Base-by-base conservation (phyloP, 2,888 invertebrate species). In the Himalopsyche tibetana region DNA sequence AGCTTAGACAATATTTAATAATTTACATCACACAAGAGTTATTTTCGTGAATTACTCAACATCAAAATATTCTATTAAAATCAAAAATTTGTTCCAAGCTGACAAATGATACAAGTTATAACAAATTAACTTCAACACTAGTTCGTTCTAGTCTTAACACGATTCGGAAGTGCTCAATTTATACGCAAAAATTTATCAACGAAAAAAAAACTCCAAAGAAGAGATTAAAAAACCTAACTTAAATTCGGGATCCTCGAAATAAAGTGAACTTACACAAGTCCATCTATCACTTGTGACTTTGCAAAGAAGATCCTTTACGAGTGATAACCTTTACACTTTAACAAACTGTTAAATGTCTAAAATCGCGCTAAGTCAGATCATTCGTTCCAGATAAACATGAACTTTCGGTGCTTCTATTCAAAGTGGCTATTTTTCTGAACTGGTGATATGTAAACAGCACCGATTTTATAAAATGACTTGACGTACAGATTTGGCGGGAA, bases 281-380 rank as follows among this genome's bases (percentile, higher is more conserved):
- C 36, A 74, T 74, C 74, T 74, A 74, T 74, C 74, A 74, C 74
- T 74, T 12, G 38, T 36, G 74, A 74, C 74, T 74, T 74, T 38
- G 74, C 74, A 74, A 74, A 74, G 63, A 63, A 63, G 74, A 74
- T 74, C 38, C 15, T 74, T 36, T 11, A 12, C 28, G 28, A 74
- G 74, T 40, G 80, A 80, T 80, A 80, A 80, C 80, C 80, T 80
- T 80, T 80, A 42, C 80, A 80, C 80, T 51, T 51, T 74, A 51
- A 80, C 80, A 80, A 80, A 80, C 80, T 80, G 80, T 80, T 80
- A 45, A 80, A 80, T 45, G 80, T 80, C 80, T 80, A n/a, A 42
- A 80, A 42, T 80, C 28, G 80, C 80, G 45, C 42, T 28, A 80
- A 45, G 51, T 42, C 45, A 19, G 80, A 80, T 80, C 28, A 40